Percentiles rank a stretch among this genome's conserved stretches.
These are phyloP conservation scores for Accipiter cooperii DNA, from an alignment of 2,113 vertebrate genomes.

Conservation along the genomic window DNA sequence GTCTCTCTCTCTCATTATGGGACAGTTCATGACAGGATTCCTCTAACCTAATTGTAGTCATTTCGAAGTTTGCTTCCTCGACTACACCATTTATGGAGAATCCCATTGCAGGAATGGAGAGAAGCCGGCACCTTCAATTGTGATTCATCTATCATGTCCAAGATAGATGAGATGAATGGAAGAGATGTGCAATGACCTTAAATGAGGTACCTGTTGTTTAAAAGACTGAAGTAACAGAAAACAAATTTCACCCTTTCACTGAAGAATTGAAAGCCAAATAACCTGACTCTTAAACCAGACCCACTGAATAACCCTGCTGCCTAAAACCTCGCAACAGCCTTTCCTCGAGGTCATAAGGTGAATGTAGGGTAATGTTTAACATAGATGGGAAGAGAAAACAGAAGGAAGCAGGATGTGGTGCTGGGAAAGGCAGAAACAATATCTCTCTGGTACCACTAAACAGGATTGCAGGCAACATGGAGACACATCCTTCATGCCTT, in stretches of 20 bases:
- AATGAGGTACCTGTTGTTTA: neutral
- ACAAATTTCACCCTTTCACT: neutral
- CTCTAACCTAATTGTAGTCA: neutral
- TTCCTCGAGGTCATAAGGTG: neutral
- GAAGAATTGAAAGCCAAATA: neutral
- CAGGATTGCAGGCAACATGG: too few species aligned
- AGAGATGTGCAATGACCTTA: neutral
- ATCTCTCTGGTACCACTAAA: neutral
- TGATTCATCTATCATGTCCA: neutral
- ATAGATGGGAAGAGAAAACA: neutral
- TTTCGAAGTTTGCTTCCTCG: neutral
- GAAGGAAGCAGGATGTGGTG: neutral
- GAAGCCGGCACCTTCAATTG: neutral
- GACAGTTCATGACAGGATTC: neutral
- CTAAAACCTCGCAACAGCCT: neutral
- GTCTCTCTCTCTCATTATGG: neutral
- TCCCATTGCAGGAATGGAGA: neutral
- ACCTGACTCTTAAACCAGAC: neutral
- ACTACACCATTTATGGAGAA: neutral
- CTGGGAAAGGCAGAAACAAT: neutral
- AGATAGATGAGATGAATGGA: neutral
- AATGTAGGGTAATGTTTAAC: neutral
- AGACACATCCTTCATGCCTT: neutral
- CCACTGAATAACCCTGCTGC: neutral
- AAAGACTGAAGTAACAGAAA: neutral